Evolutionary conservation across 2,797 vertebrate species (phyloP).

Genomic region (Oryzias dopingdopingensis): DNA sequence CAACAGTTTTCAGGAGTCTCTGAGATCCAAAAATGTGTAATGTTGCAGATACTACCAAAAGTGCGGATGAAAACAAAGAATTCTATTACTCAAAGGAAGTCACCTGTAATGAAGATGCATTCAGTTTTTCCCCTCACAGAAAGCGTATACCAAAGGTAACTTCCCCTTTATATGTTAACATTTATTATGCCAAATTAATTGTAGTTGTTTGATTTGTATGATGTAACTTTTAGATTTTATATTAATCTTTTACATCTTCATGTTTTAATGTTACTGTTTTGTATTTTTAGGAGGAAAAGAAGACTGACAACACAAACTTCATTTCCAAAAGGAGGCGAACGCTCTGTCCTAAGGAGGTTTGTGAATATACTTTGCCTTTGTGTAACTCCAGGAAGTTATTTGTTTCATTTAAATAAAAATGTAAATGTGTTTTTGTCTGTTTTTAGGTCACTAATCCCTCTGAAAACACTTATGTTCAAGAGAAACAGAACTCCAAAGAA

Average conservation of each 20-base stretch:
- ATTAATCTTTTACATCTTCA: not conserved
- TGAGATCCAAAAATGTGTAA: constrained; percentile 49
- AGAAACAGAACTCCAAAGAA: constrained; percentile 76
- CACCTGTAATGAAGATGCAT: constrained; percentile 81
- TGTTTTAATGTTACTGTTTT: not conserved
- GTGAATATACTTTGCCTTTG: constrained; percentile 42
- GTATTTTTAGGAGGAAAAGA: constrained; percentile 83
- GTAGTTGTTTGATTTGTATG: no score
- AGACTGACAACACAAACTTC: constrained; percentile 80
- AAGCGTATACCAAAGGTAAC: constrained; percentile 93
- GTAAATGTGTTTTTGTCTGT: not conserved
- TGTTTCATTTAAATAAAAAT: not conserved
- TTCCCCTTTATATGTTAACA: constrained; percentile 9
- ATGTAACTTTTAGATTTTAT: no score
- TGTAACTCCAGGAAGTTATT: not conserved
- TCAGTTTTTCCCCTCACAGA: constrained; percentile 84
- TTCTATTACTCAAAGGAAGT: constrained; percentile 76
- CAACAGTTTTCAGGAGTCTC: constrained; percentile 26
- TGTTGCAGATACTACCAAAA: constrained; percentile 81
- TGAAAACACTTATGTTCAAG: constrained; percentile 58
- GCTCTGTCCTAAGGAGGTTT: constrained; percentile 86
- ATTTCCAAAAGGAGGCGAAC: constrained; percentile 89
- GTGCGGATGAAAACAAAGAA: constrained; percentile 81
- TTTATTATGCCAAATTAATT: not conserved
- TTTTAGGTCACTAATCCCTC: constrained; percentile 78